These are phyloP conservation scores for Pseudomyrmex gracilis DNA, from an alignment of 1,140 invertebrate genomes.

Conservation along the genomic window DNA sequence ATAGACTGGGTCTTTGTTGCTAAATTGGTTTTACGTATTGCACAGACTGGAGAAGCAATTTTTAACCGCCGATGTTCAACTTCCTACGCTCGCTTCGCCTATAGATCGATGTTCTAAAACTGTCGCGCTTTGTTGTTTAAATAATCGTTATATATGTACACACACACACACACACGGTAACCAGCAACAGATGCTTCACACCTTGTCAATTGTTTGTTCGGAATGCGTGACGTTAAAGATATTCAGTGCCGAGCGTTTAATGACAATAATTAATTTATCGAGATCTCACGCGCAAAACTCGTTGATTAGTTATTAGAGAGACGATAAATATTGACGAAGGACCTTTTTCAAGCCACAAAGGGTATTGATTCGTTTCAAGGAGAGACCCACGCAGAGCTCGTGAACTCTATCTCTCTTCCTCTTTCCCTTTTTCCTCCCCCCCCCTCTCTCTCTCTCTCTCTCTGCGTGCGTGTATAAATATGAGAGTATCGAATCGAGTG, in stretches of 20 bases:
- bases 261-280: too few relatives aligned
- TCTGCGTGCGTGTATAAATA: constrained; percentile 58
- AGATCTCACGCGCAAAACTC: constrained; percentile 4
- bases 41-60: not conserved
- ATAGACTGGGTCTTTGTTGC: constrained; percentile 14
- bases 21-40: constrained; percentile 7
- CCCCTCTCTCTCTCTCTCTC: not conserved
- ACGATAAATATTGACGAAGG: constrained; percentile 64
- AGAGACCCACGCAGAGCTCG: constrained; percentile 63
- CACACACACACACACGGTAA: not conserved
- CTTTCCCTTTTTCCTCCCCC: not conserved
- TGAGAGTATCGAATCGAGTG: constrained; percentile 63
- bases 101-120: constrained; percentile 27
- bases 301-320: constrained; percentile 41
- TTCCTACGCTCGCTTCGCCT: not conserved
- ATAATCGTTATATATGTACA: not conserved
- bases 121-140: not conserved
- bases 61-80: not conserved
- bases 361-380: constrained; percentile 72
- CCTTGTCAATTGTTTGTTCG: not conserved
- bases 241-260: too few relatives aligned
- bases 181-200: not conserved
- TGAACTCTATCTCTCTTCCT: constrained; percentile 34
- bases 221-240: not conserved
- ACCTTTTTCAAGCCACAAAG: constrained; percentile 52